Evolutionary conservation across 2,113 vertebrate species (phyloP).

Genomic region (Antidorcas marsupialis): DNA sequence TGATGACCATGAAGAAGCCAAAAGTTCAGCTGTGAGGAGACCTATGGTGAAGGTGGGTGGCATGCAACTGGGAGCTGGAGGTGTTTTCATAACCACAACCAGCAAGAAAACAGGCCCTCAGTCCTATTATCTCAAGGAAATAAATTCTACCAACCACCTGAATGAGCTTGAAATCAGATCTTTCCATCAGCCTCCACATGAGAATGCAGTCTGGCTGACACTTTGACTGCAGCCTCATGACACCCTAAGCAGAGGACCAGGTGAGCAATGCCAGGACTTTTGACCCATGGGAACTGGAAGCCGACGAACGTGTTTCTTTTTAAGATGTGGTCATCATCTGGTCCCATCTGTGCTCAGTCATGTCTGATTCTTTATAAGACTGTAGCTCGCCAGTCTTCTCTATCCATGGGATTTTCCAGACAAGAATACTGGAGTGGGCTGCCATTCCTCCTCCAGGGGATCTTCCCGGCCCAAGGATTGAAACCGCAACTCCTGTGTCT

Average conservation of each 20-base stretch:
- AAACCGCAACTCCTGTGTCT: background rate
- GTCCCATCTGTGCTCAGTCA: background rate
- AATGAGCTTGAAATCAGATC: background rate
- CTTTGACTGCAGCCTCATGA: background rate
- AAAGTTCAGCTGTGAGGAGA: too few relatives aligned
- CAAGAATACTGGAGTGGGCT: background rate
- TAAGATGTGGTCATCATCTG: background rate
- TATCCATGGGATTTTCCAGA: background rate
- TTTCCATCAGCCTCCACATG: background rate
- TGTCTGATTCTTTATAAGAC: background rate
- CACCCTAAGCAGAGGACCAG: background rate
- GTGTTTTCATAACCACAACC: background rate
- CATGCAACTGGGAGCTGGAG: background rate
- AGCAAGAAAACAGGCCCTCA: background rate
- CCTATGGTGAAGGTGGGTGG: background rate
- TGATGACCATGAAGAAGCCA: background rate
- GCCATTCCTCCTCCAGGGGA: background rate
- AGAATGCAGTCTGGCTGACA: fast-evolving
- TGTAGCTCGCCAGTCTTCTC: background rate
- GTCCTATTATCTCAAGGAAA: background rate
- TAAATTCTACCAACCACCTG: background rate
- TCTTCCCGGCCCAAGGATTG: background rate
- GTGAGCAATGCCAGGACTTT: background rate
- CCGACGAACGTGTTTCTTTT: fast-evolving
- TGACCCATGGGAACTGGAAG: background rate